These are phyloP conservation scores for Brachyopa scutellaris DNA, from an alignment of 2,888 invertebrate genomes.

Conservation along the genomic window DNA sequence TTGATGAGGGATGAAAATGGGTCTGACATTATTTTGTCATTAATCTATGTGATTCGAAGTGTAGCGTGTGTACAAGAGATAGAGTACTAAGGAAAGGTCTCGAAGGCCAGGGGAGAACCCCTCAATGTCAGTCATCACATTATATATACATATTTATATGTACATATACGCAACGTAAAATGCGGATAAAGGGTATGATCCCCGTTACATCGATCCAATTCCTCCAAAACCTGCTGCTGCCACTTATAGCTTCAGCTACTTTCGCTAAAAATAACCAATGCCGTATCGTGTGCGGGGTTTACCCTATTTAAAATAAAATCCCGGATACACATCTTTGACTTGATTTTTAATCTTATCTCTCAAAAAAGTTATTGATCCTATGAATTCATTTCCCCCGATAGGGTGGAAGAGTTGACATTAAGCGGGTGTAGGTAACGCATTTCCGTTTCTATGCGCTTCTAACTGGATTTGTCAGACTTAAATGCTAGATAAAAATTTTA, in stretches of 20 bases:
- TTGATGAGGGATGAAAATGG: slow-evolving; percentile 70
- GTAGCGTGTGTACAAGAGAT: slow-evolving; percentile 22
- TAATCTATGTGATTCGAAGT: slow-evolving; percentile 76
- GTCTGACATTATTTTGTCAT: slow-evolving; percentile 81
- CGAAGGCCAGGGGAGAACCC: slow-evolving; percentile 33
- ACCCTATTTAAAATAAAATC: slow-evolving; percentile 2
- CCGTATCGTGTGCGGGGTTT: not conserved
- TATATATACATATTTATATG: too few relatives aligned
- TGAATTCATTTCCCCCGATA: slow-evolving; percentile 54
- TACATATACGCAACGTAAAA: too few relatives aligned
- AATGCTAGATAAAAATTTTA: slow-evolving; percentile 50
- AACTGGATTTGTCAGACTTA: slow-evolving; percentile 61
- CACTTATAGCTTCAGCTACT: slow-evolving; percentile 34
- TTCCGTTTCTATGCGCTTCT: slow-evolving; percentile 10
- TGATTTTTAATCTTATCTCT: slow-evolving; percentile 65
- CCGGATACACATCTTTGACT: slow-evolving; percentile 37
- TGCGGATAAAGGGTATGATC: slow-evolving; percentile 57
- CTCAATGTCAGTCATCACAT: slow-evolving; percentile 66
- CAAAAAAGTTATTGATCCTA: slow-evolving; percentile 47
- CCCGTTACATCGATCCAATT: slow-evolving; percentile 40
- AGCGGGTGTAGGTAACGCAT: not conserved
- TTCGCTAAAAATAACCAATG: slow-evolving; percentile 9
- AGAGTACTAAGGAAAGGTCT: slow-evolving; percentile 20
- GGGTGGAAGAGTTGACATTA: not conserved
- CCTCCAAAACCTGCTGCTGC: slow-evolving; percentile 36